Conservation (phyloP, 1,140 invertebrate genomes). For the Papilio dardanus region DNA sequence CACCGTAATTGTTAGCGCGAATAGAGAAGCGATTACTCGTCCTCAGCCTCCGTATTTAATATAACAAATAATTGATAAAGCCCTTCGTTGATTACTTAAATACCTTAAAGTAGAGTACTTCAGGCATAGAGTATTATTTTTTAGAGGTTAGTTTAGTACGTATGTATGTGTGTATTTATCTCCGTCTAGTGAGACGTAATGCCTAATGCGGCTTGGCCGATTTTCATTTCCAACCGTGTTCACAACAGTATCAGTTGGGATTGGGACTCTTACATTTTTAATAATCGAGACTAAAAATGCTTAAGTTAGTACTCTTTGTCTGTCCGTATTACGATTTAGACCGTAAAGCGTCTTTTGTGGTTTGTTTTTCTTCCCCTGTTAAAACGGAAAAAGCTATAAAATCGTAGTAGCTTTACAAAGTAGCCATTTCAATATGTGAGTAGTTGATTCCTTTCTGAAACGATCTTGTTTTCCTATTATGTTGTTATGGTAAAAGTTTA, state of each 20-base stretch:
- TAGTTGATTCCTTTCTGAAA: slow-evolving; percentile 15
- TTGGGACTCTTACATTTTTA: background rate
- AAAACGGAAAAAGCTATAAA: slow-evolving; percentile 6
- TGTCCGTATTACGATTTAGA: background rate
- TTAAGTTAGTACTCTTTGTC: background rate
- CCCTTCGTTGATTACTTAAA: background rate
- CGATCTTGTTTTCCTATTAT: slow-evolving; percentile 9
- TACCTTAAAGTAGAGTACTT: too few species aligned
- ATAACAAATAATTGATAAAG: slow-evolving; percentile 18
- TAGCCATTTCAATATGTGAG: slow-evolving; percentile 16
- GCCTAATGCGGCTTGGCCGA: background rate
- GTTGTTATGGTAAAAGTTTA: slow-evolving; percentile 20
- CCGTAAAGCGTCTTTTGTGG: slow-evolving; percentile 14
- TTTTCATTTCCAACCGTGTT: background rate
- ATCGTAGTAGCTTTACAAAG: slow-evolving; percentile 20
- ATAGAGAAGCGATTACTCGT: slow-evolving; percentile 25
- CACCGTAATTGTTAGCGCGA: slow-evolving; percentile 19
- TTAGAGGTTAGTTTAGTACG: too few species aligned
- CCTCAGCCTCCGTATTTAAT: slow-evolving; percentile 15
- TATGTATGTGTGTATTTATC: too few species aligned
- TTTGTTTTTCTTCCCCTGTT: slow-evolving; percentile 10
- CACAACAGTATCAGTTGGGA: too few species aligned
- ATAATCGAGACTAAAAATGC: background rate
- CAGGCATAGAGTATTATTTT: too few species aligned
- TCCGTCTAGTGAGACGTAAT: too few species aligned